Evolutionary conservation across 2,888 invertebrate species (phyloP), one percentile per base, ranked within the genome.

Genomic region (Papilio demoleus): DNA sequence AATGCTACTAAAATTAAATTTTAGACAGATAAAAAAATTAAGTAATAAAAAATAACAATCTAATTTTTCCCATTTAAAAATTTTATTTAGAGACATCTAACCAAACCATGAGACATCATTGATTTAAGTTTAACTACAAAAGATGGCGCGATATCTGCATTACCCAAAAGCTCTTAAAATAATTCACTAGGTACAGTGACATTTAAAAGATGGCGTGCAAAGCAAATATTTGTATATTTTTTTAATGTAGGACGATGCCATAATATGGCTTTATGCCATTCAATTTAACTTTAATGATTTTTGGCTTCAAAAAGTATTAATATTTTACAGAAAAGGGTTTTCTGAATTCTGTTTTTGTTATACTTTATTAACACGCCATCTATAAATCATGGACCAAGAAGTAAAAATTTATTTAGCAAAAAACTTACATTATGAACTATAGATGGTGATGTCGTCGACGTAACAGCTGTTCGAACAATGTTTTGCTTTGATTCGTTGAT

Each of bases 401-500:
- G n/a, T 38, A 12, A 34, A 36, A 31, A 19, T 63, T 6, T 31
- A n/a, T 4, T 47, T 38, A n/a, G 5, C n/a, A 0, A 27, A n/a
- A 19, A n/a, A 63, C 34, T 36, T 19, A 40, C 59, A 47, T 17
- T 64, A 40, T 38, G 34, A 11, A 68, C 31, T 69, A 70, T 40
- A 79, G 80, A 79, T 79, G 79, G 45, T 78, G 73, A 72, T 75
- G 67, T 42, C 2, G 72, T 65, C 61, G 65, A 0, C 24, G 31
- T 36, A 88, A 84, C 88, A 89, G 89, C 88, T 88, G 88, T 85
- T 84, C 72, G 70, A 70, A 73, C 73, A 78, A 79, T 84, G 81
- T 84, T 83, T 85, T 84, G 79, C 77, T 81, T 82, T 77, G 72
- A 76, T 75, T 79, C 80, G 81, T 74, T 75, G 78, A 79, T 75